phyloP scores from a whole-genome alignment of 1,140 invertebrate species.

The Drosophila funebris region DNA sequence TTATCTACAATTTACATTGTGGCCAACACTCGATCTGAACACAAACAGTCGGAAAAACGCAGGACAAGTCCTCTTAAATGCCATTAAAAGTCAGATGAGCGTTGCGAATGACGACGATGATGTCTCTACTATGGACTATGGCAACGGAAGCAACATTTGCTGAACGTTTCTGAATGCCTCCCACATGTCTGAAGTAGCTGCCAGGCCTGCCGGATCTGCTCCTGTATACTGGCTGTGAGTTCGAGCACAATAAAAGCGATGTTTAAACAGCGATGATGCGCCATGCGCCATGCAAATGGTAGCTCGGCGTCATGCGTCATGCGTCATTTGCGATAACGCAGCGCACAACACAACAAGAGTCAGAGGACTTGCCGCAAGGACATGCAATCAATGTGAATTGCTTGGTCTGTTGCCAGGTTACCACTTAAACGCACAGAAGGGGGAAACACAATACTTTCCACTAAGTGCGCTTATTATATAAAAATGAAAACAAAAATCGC shows the following conservation, averaged over 20 bases:
- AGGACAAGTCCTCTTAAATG: conserved; percentile 15
- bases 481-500: conserved; percentile 1
- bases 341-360: conserved; percentile 18
- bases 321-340: conserved; percentile 65
- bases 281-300: conserved; percentile 56
- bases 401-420: conserved; percentile 24
- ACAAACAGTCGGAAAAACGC: conserved; percentile 28
- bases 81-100: conserved; percentile 36
- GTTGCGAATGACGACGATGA: conserved; percentile 31
- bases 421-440: background rate
- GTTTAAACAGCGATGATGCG: conserved; percentile 50
- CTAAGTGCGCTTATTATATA: conserved; percentile 22
- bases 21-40: conserved; percentile 50
- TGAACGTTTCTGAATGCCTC: conserved; percentile 11
- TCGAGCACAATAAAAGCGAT: conserved; percentile 42
- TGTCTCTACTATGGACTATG: conserved; percentile 13
- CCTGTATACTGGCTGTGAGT: background rate
- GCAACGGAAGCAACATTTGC: conserved; percentile 32
- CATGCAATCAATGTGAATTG: conserved; percentile 35
- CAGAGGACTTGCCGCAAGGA: conserved; percentile 32
- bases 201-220: background rate
- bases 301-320: conserved; percentile 64
- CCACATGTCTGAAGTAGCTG: conserved; percentile 7
- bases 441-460: background rate
- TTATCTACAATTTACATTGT: conserved; percentile 51